Evolutionary conservation across 2,797 vertebrate genomes (phyloP), one percentile per base, ranked within the genome.

Genomic region (Podarcis siculus): DNA sequence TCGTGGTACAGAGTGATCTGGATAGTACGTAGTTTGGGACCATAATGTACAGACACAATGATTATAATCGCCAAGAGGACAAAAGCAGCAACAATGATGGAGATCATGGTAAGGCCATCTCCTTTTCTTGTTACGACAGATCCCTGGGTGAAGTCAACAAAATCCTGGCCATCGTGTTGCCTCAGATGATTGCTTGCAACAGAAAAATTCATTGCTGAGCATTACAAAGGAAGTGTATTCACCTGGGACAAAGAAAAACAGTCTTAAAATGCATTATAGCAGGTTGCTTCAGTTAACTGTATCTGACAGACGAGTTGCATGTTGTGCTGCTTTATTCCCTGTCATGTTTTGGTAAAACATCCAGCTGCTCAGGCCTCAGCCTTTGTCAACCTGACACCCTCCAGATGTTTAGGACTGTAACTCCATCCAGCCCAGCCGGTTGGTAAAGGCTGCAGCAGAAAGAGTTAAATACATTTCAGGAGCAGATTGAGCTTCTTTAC

Each of bases 21-120:
- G 66, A 95, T 13, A 0, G 95, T 94, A 83, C 95, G 95, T 32
- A 97, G 94, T 0, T 92, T 93, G 0, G 96, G 96, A 2, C 96
- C 95, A 0, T 91, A 95, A 87, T 90, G 96, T 82, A 97, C 97
- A 0, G 0, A 42, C 2, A 97, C 0, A 25, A 97, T 82, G 0
- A 97, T 97, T 66, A 95, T 32, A 73, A 97, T 13, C 0, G 97
- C 97, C 92, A 97, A 23, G 37, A 97, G 95, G 86, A 97, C 95
- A 0, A 97, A 97, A 32, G 79, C 0, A 1, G 89, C 49, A 0
- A 97, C 93, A 0, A 97, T 97, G 12, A 79, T 9, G 0, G 92
- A 87, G 81, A 97, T 95, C 35, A 88, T 1, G 0, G 94, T 95
- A 84, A 97, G 94, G 27, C 96, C 96, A 0, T 95, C 96, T 0